Evolutionary conservation across 1,140 invertebrate species (phyloP).

Genomic region (Vanessa tameamea): DNA sequence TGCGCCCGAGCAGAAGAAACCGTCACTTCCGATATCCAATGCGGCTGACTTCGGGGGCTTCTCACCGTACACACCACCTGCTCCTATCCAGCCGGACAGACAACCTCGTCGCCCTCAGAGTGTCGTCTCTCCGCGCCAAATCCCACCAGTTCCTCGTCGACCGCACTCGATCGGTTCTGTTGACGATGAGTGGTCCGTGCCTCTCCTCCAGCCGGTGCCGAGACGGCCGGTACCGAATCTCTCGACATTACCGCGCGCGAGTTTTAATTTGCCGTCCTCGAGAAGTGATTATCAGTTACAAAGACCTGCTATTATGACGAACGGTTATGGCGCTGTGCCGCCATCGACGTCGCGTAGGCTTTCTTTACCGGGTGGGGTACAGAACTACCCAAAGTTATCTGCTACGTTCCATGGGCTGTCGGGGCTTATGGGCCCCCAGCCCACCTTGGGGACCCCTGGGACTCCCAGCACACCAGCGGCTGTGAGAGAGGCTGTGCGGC

Average conservation of each 20-base stretch:
- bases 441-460: conserved; percentile 65
- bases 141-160: conserved; percentile 70
- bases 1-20: conserved; percentile 62
- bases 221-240: conserved; percentile 70
- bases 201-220: conserved; percentile 75
- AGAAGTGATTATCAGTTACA: conserved; percentile 84
- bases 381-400: conserved; percentile 80
- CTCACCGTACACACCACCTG: conserved; percentile 81
- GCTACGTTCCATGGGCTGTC: conserved; percentile 84
- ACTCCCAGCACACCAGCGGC: conserved; percentile 81
- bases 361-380: conserved; percentile 66
- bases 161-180: conserved; percentile 73
- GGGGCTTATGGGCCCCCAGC: conserved; percentile 53
- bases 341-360: conserved; percentile 64
- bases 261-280: conserved; percentile 78
- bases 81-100: conserved; percentile 75
- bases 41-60: conserved; percentile 80
- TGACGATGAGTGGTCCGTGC: conserved; percentile 70
- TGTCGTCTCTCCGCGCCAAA: conserved; percentile 72
- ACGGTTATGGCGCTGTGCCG: conserved; percentile 74
- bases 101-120: conserved; percentile 69
- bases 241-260: conserved; percentile 70
- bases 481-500: conserved; percentile 84
- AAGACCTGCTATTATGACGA: conserved; percentile 73
- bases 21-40: conserved; percentile 64